Base-by-base conservation (phyloP, 2,888 invertebrate species). In the Melanostoma mellinum region DNA sequence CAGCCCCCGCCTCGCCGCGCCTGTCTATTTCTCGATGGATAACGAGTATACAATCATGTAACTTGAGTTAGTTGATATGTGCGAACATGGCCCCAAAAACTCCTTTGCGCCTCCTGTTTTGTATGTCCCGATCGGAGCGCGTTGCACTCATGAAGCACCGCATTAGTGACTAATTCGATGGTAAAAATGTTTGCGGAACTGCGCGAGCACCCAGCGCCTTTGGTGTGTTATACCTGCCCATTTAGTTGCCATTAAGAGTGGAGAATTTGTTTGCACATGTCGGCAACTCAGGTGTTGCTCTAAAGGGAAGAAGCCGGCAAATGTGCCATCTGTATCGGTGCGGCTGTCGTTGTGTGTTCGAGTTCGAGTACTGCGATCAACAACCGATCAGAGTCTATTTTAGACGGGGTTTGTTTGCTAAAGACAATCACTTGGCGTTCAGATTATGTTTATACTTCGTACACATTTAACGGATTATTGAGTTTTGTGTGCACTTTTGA, bases 391-490 rank as follows among this genome's bases (percentile, higher is more conserved):
- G 84, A 53, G 84, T 65, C 74, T 74, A 84, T 79, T 75, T 58
- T 30, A 78, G 78, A 53, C n/a, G 63, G 30, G 52, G 40, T 58
- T 58, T 82, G 32, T 82, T 82, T 82, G 73, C 73, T n/a, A 56
- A 82, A 74, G 73, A 61, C 78, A 78, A 68, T 78, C 55, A 71
- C 77, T 78, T 68, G 65, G 79, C 79, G 73, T 79, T 79, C 53
- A 65, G 74, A 67, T 67, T 78, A 73, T 78, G 78, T 84, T 84
- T 76, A 60, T 48, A 60, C 76, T 53, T 53, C 40, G 77, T 90
- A 87, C 88, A 89, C 89, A 90, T 90, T 90, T 89, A 89, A 90
- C 90, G 90, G 90, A 89, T 89, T 89, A 89, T 89, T 89, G 88
- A 88, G 86, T 87, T 86, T 88, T 86, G 69, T 74, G 58, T 74